Base-by-base conservation (phyloP, 2,797 vertebrate genomes). In the Clamator glandarius region DNA sequence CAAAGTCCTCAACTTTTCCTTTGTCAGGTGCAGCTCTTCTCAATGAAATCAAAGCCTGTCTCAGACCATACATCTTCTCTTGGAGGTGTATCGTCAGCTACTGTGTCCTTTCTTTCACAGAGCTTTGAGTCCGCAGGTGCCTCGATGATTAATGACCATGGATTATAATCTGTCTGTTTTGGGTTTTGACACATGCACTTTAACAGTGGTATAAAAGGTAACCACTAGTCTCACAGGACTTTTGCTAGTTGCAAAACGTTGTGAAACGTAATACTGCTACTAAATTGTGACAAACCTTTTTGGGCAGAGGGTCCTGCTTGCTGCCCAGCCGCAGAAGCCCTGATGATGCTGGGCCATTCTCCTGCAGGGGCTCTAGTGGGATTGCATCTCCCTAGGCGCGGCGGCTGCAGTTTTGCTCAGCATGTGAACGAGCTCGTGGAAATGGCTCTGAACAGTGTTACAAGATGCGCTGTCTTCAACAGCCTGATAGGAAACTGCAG, bases 371-470 rank as follows among this genome's bases (percentile, higher is more conserved):
- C 9, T 64, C 0, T 5, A 35, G 3, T 66, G 63, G 23, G 2
- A 5, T 52, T 74, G 52, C 35, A 7, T 75, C 73, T 63, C n/a
- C 35, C 24, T 42, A 8, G 29, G 1, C 4, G 11, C 0, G 0
- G 4, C 52, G 66, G 17, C n/a, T 75, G 51, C 1, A 1, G 6
- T 1, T 50, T 63, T 90, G 66, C 16, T 15, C 35, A 59, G 39
- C 9, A 3, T 46, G 35, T 59, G 68, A 31, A 42, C 0, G 4
- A n/a, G 23, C 42, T 2, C 39, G 36, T 23, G 68, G 50, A 44
- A n/a, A 5, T 1, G 9, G 17, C 46, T 28, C 19, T 41, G 44
- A 33, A 12, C 17, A 16, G n/a, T 7, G 51, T 73, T 62, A 14
- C 10, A 3, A 12, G 18, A 23, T 79, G 44, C 31, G 19, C 24